Percentiles rank a stretch among this genome's conserved stretches.
Conservation (phyloP, 1,140 invertebrate species). For the Eupeodes corollae region DNA sequence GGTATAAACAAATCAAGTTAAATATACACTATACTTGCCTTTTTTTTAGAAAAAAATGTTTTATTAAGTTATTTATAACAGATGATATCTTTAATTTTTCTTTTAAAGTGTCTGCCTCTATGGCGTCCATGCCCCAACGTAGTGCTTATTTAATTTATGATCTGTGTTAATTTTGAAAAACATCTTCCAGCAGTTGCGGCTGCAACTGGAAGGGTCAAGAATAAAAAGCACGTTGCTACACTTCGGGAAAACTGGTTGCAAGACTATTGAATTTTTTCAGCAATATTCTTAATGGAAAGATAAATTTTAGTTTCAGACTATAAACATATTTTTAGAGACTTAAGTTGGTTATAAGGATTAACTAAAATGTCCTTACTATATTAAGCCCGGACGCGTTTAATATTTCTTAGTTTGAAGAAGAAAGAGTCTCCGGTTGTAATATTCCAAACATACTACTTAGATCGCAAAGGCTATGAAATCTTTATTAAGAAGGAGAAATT, state of each 20-base stretch:
- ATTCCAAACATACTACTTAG: background rate
- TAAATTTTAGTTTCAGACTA: no score
- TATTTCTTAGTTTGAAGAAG: background rate
- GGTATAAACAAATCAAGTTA: background rate
- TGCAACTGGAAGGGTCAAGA: slow-evolving; percentile 25
- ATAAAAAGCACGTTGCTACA: slow-evolving; percentile 27
- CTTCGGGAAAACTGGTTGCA: slow-evolving; percentile 24
- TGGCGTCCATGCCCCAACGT: slow-evolving; percentile 17
- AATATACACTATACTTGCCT: slow-evolving; percentile 12
- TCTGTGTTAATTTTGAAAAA: slow-evolving; percentile 25
- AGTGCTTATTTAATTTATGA: slow-evolving; percentile 23
- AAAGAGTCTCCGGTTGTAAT: background rate
- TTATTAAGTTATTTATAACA: slow-evolving; percentile 17
- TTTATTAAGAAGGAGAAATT: no score
- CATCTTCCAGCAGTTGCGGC: slow-evolving; percentile 18
- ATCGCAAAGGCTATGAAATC: background rate
- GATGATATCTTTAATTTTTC: slow-evolving; percentile 18
- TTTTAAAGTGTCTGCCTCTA: slow-evolving; percentile 18
- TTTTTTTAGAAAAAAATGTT: slow-evolving; percentile 11
- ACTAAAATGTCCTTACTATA: slow-evolving; percentile 14
- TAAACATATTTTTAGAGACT: no score
- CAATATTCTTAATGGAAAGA: slow-evolving; percentile 16
- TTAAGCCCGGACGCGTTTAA: slow-evolving; percentile 4
- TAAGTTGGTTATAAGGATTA: slow-evolving; percentile 14
- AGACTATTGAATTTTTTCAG: slow-evolving; percentile 22